Evolutionary conservation across 2,113 vertebrate species (phyloP), one percentile per base, ranked within the genome.

Genomic region (Hydrochoerus hydrochaeris): DNA sequence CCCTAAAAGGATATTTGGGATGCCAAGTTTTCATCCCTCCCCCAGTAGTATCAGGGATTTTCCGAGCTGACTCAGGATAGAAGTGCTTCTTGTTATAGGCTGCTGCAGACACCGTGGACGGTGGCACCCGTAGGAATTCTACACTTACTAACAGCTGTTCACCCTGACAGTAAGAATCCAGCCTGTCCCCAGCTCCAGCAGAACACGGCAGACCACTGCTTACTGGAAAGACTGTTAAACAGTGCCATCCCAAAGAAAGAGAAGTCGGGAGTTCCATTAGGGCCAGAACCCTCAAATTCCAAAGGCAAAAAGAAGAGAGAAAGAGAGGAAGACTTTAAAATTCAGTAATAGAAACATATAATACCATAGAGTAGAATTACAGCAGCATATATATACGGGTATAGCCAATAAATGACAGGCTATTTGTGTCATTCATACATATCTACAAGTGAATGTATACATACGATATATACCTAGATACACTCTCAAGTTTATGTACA

Each of bases 311-410:
- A 20, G 58, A 38, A 49, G 28, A 19, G 49, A 78, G 63, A 58
- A n/a, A 78, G 49, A 65, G 24, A 54, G 46, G 71, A 93, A 88
- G 80, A 90, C 54, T 90, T 94, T 35, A 85, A 83, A 71, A 71
- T 60, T 11, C 35, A 94, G 11, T 58, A 85, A 85, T 13, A 94
- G 14, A 81, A 90, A 71, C 78, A 86, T 82, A 86, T 44, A 87
- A 46, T 60, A n/a, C 5, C 26, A 30, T 14, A 67, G 63, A n/a
- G 32, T 32, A 80, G 49, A 88, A 60, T 85, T 95, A 17, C 17
- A 44, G 3, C 3, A 67, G 41, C 24, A n/a, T 3, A 28, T 14
- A 52, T 54, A 84, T 46, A 44, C 44, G 60, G 24, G 26, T 35
- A 71, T 5, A 77, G 71, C 35, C 73, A 73, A n/a, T 58, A 82